Base-by-base conservation (phyloP, 1,140 invertebrate species). In the Scaptomyza hsui region DNA sequence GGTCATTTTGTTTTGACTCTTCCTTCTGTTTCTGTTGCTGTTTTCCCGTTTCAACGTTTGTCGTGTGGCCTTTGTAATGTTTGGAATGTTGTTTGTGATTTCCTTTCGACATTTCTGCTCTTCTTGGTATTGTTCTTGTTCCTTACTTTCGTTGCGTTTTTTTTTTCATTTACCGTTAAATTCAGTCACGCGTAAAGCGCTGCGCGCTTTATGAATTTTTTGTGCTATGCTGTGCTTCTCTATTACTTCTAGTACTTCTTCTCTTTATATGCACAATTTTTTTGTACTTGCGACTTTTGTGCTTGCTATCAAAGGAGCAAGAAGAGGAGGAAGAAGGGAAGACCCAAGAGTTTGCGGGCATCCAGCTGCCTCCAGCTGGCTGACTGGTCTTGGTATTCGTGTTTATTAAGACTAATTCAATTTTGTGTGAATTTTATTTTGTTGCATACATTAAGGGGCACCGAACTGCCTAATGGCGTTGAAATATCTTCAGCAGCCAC, bases 391-490 rank as follows among this genome's bases (percentile, higher is more conserved):
- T 62, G 72, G 61, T 62, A 71, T 71, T 71, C 57, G 59, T 71
- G 74, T 88, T 77, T 88, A 81, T 86, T 88, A 81, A 81, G 74
- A 88, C 81, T 78, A 86, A 86, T 88, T 86, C 82, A 86, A 86
- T 86, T 86, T 64, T 74, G 74, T 63, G 77, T 77, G 78, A 72
- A 78, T 81, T 86, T 71, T 75, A 71, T 77, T 77, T 80, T 86
- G 73, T 75, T 81, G 81, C 82, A 85, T 81, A 74, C 62, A 85
- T 77, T 86, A 85, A 16, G 48, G 51, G 53, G 19, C 39, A 16
- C 29, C 6, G 26, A 49, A 70, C 59, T 9, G 61, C 9, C 42
- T 29, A 61, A 68, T 68, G 73, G 77, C 69, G 70, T 42, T 57
- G 60, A 72, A 57, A 55, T 49, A 63, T 37, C n/a, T 24, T 64